Percentiles rank a stretch among this genome's conserved stretches.
These are phyloP conservation scores for Papio anubis DNA, from an alignment of 2,113 vertebrate species.

Conservation along the genomic window DNA sequence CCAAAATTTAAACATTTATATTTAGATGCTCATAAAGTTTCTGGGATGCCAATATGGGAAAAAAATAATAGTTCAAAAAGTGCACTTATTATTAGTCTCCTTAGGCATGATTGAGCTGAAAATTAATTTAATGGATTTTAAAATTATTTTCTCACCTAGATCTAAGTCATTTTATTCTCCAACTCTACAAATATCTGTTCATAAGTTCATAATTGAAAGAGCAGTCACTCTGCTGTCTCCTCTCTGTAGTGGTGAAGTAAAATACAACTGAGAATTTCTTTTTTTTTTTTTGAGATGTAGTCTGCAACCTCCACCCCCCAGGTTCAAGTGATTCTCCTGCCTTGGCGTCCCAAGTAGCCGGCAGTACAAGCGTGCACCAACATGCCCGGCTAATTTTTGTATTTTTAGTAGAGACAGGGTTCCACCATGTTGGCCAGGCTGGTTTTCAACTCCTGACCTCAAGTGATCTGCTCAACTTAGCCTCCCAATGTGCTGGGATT, in stretches of 20 bases:
- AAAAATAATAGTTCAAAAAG: slow-evolving; percentile 35
- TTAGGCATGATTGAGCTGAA: slow-evolving; percentile 1
- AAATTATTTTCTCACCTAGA: slow-evolving; percentile 1
- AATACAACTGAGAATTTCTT: neutral
- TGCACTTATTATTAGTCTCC: neutral
- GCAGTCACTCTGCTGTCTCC: neutral
- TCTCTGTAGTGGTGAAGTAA: neutral
- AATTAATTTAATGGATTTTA: neutral
- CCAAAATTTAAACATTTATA: slow-evolving; percentile 20
- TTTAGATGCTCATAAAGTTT: neutral
- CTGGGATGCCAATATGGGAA: neutral
- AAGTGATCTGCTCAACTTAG: no score
- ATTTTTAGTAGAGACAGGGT: no score
- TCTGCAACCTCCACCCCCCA: no score
- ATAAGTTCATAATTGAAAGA: neutral
- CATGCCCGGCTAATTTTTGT: no score
- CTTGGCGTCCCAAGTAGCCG: no score
- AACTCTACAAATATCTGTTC: neutral
- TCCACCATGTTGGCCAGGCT: no score
- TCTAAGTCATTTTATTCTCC: neutral
- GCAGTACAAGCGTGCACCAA: no score
- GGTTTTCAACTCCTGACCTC: no score
- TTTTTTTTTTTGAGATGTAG: no score
- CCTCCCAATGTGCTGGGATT: no score
- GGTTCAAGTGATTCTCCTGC: no score